Evolutionary conservation across 2,888 invertebrate genomes (phyloP), one percentile per base, ranked within the genome.

Genomic region (Chromoteleia sp.): DNA sequence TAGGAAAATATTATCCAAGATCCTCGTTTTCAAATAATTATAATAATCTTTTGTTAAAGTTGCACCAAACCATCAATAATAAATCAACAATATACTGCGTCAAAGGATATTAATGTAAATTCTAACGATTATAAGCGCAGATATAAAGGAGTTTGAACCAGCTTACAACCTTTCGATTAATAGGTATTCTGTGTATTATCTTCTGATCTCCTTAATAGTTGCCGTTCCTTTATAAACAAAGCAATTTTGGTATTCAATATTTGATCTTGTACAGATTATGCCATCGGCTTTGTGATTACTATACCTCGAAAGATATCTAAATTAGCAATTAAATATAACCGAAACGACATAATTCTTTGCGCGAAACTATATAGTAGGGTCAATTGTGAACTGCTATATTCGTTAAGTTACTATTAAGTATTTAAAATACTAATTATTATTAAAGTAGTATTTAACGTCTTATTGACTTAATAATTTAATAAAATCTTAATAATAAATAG

Each of bases 81-180:
- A 30, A 52, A 54, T 65, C 54, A 17, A 25, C 36, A 61, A 50
- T 54, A 68, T 41, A 12, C 17, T 54, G 36, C 52, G 25, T 76
- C 73, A 73, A 73, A 73, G 45, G 52, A 41, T 61, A 73, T 61
- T 61, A 73, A 33, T 73, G 21, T 43, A 48, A 70, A 70, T 48
- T 61, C 41, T 33, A 52, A 61, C 21, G 73, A 61, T 52, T 52
- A 71, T 41, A 61, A 52, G 33, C 15, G 10, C 2, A 33, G 41
- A 17, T 65, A 43, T 39, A 30, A 68, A 39, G 1, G 21, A 50
- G 59, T 45, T 61, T 33, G 48, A 68, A 52, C 29, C 15, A 43
- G 54, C 41, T 75, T 39, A 30, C 29, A 58, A 65, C 50, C 14
- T 71, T 73, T 65, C 73, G 67, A 58, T 78, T 67, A 67, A 56